Evolutionary conservation across 2,797 vertebrate species (phyloP).

Genomic region (Myripristis murdjan): DNA sequence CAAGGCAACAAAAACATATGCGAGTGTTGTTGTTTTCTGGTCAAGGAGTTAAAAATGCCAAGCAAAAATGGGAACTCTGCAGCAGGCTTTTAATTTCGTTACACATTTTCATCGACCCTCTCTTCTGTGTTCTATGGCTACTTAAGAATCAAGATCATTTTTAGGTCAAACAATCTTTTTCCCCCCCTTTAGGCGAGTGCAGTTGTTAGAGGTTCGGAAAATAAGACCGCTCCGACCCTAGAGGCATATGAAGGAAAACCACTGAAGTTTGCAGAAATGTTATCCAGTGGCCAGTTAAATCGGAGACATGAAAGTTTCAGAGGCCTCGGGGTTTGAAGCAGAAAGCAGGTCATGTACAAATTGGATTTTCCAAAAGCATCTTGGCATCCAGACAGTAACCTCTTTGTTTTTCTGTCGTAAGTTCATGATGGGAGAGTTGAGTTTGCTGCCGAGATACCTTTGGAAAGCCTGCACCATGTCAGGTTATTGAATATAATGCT

Average conservation of each 20-base stretch:
- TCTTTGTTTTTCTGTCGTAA: not conserved
- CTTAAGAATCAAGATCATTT: not conserved
- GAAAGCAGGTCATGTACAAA: conserved; percentile 25
- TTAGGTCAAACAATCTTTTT: not conserved
- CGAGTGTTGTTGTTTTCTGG: conserved; percentile 99
- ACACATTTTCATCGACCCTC: conserved; percentile 17
- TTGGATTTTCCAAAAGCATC: not conserved
- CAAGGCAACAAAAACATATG: conserved; percentile 94
- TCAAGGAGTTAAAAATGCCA: conserved; percentile 89
- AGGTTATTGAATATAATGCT: too few relatives aligned
- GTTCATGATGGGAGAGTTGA: not conserved
- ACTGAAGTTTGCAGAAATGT: too few relatives aligned
- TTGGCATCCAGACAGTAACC: not conserved
- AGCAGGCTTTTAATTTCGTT: conserved; percentile 93
- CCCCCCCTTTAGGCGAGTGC: conserved; percentile 11
- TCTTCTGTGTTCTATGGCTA: conserved; percentile 14
- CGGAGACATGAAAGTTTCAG: conserved; percentile 8
- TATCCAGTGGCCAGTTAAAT: too few relatives aligned
- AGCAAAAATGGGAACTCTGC: conserved; percentile 89
- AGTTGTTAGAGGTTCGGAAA: not conserved
- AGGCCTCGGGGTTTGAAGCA: conserved; percentile 4
- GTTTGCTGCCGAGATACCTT: not conserved
- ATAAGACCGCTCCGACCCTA: too few relatives aligned
- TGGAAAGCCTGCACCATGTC: too few relatives aligned
- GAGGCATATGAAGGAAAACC: too few relatives aligned